phyloP scores from a whole-genome alignment of 2,113 vertebrate genomes.

The Sinocyclocheilus anshuiensis region DNA sequence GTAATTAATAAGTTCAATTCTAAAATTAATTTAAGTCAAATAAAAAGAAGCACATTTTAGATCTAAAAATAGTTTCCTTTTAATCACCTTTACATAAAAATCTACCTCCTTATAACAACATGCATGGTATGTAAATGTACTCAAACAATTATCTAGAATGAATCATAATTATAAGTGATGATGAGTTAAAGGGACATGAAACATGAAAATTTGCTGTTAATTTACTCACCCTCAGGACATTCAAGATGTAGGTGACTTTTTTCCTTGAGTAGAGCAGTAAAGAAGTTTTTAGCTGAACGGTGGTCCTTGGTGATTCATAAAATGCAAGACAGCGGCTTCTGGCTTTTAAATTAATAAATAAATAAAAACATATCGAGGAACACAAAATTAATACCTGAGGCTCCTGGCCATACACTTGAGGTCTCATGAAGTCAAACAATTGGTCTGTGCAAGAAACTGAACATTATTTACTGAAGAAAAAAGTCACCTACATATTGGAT shows the following conservation, averaged over 20 bases:
- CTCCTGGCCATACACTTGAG: neutral
- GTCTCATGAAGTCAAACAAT: too few species aligned
- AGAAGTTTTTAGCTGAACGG: neutral
- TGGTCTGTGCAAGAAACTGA: neutral
- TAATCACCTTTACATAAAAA: neutral
- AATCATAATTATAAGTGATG: neutral
- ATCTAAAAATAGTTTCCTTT: neutral
- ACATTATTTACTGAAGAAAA: neutral
- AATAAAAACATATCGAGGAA: neutral
- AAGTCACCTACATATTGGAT: too few species aligned
- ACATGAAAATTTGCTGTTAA: neutral
- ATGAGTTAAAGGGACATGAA: neutral
- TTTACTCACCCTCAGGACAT: neutral
- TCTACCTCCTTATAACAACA: neutral
- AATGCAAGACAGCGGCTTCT: too few species aligned
- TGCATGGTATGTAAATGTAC: neutral
- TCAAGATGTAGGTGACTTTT: neutral
- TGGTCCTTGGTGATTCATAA: neutral
- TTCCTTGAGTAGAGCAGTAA: neutral
- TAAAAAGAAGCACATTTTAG: neutral
- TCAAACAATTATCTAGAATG: neutral
- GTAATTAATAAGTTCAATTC: neutral
- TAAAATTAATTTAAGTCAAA: neutral
- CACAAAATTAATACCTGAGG: neutral
- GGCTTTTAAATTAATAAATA: neutral